phyloP scores from a whole-genome alignment of 2,888 invertebrate species.

The Ellobium chinense region DNA sequence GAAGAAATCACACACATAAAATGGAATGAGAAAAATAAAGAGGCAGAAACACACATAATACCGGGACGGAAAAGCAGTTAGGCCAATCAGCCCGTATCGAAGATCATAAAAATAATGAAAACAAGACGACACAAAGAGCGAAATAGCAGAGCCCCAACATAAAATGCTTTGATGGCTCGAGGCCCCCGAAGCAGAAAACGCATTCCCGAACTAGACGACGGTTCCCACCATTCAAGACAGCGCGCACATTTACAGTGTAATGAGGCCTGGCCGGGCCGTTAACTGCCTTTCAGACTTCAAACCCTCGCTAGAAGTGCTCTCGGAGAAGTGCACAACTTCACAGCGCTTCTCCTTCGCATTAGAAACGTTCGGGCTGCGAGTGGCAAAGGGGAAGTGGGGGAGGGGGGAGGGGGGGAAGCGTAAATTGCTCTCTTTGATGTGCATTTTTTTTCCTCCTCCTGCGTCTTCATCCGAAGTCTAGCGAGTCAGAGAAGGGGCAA shows the following conservation, averaged over 20 bases:
- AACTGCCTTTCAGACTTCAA: slow-evolving; percentile 10
- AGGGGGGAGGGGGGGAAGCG: not conserved
- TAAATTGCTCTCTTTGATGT: slow-evolving; percentile 27
- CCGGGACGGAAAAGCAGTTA: not conserved
- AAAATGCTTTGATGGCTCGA: slow-evolving; percentile 35
- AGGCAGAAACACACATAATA: no score
- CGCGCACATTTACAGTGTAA: slow-evolving; percentile 27
- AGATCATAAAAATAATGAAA: slow-evolving; percentile 36
- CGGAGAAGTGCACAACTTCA: slow-evolving; percentile 1
- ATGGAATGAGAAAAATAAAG: no score
- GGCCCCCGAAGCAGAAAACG: not conserved
- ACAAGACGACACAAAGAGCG: slow-evolving; percentile 17
- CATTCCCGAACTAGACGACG: slow-evolving; percentile 1
- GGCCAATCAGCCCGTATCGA: slow-evolving; percentile 20
- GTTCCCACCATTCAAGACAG: not conserved
- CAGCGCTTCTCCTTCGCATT: not conserved
- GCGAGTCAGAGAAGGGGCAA: not conserved
- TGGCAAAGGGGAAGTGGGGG: no score
- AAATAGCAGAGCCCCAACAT: slow-evolving; percentile 9
- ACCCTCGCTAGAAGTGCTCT: not conserved
- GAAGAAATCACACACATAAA: no score
- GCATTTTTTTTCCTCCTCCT: not conserved
- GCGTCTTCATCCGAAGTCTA: not conserved
- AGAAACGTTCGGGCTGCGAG: slow-evolving; percentile 20
- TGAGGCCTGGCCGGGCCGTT: slow-evolving; percentile 23